Evolutionary conservation across 2,888 invertebrate genomes (phyloP).

Genomic region (Uropetala carovei): DNA sequence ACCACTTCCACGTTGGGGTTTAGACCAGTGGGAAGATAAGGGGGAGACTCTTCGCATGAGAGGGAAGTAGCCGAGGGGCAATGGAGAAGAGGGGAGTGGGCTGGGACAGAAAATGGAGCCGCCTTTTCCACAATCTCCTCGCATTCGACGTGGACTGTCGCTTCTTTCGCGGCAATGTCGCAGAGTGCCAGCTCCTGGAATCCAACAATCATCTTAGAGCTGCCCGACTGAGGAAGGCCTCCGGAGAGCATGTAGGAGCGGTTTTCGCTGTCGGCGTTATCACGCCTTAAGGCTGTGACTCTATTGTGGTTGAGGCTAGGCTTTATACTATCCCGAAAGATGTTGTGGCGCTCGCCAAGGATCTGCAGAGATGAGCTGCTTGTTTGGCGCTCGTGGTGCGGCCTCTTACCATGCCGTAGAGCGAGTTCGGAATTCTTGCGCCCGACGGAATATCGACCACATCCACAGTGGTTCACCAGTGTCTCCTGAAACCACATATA

Average conservation of each 20-base stretch:
- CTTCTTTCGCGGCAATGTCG: background rate
- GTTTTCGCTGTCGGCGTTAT: background rate
- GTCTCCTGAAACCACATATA: background rate
- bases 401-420: conserved; percentile 69
- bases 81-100: background rate
- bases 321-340: conserved; percentile 69
- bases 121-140: background rate
- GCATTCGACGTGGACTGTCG: conserved; percentile 5
- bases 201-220: background rate
- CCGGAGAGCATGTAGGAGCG: conserved; percentile 21
- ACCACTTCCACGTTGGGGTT: no score
- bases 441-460: background rate
- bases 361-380: conserved; percentile 68
- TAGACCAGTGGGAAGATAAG: no score
- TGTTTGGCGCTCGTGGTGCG: conserved; percentile 74
- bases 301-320: conserved; percentile 69
- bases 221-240: background rate
- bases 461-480: conserved; percentile 37
- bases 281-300: background rate
- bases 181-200: background rate
- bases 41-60: background rate
- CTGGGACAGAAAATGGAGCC: background rate
- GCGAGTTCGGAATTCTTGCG: background rate
- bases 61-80: background rate
- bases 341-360: conserved; percentile 68